Evolutionary conservation across 1,140 invertebrate species (phyloP).

Genomic region (Aphelenchoides avenae): DNA sequence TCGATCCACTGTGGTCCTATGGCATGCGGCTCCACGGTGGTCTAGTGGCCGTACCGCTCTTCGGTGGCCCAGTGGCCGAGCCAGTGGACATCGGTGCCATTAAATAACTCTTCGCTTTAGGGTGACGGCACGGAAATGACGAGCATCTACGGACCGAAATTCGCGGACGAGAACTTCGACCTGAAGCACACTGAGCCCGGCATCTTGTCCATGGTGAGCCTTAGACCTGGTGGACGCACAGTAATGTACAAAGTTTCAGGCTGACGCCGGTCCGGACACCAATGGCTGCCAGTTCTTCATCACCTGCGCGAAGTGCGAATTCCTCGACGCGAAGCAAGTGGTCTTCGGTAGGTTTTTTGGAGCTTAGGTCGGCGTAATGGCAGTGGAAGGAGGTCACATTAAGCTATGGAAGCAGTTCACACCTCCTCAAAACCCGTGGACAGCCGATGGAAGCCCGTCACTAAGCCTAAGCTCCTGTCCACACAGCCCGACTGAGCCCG

Average conservation of each 20-base stretch:
- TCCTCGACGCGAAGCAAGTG: constrained; percentile 90
- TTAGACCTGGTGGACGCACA: not conserved
- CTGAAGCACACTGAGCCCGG: constrained; percentile 89
- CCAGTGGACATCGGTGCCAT: too few species aligned
- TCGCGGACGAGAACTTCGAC: constrained; percentile 93
- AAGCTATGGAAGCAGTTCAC: too few species aligned
- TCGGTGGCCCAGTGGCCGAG: too few species aligned
- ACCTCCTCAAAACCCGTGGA: constrained; percentile 12
- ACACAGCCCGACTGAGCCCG: too few species aligned
- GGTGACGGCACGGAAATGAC: constrained; percentile 96
- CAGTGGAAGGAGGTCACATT: not conserved
- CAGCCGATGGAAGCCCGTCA: too few species aligned
- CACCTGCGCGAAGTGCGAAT: constrained; percentile 65
- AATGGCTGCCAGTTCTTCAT: constrained; percentile 96
- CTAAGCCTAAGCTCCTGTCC: too few species aligned
- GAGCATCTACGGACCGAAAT: constrained; percentile 90
- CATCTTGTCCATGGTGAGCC: constrained; percentile 84
- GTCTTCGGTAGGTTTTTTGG: constrained; percentile 86
- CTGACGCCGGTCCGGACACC: constrained; percentile 95
- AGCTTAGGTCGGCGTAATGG: constrained; percentile 17
- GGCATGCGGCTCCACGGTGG: too few species aligned
- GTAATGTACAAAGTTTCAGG: constrained; percentile 60
- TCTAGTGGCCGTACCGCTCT: too few species aligned
- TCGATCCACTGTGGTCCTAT: too few species aligned
- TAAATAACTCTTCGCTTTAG: too few species aligned